A percentile compares a stretch with the other conserved stretches of the same genome.
phyloP scores from a whole-genome alignment of 2,113 vertebrate species.

The Proteles cristata region DNA sequence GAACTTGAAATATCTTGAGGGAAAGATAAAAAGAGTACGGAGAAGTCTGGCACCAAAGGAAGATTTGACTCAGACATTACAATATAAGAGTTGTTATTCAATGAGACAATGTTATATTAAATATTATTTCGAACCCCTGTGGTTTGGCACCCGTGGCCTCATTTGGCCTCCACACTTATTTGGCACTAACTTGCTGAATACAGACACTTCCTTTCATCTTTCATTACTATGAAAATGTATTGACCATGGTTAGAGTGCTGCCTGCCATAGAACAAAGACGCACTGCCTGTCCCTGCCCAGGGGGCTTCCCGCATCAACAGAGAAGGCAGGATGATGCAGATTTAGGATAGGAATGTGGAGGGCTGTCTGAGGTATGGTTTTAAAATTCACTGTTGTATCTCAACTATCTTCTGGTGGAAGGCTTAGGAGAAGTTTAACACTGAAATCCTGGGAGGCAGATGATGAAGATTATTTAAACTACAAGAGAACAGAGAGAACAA shows the following conservation, averaged over 20 bases:
- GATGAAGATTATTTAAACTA: background rate
- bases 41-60: constrained; percentile 50
- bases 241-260: background rate
- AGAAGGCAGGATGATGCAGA: constrained; percentile 22
- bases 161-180: constrained; percentile 58
- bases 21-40: background rate
- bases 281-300: background rate
- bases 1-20: constrained; percentile 42
- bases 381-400: background rate
- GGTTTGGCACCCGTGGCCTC: constrained; percentile 23
- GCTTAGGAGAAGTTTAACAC: background rate
- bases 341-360: background rate
- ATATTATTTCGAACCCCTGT: constrained; percentile 49
- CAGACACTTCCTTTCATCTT: constrained; percentile 61
- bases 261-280: constrained; percentile 16
- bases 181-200: constrained; percentile 62
- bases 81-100: constrained; percentile 47
- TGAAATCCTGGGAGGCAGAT: background rate
- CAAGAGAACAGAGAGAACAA: constrained; percentile 5
- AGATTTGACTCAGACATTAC: constrained; percentile 53
- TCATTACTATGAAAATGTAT: constrained; percentile 48
- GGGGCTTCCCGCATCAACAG: background rate
- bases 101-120: constrained; percentile 65
- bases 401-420: constrained; percentile 26
- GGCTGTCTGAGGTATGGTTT: background rate